Conservation (phyloP, 2,797 vertebrate species). For the Syngnathus acus region DNA sequence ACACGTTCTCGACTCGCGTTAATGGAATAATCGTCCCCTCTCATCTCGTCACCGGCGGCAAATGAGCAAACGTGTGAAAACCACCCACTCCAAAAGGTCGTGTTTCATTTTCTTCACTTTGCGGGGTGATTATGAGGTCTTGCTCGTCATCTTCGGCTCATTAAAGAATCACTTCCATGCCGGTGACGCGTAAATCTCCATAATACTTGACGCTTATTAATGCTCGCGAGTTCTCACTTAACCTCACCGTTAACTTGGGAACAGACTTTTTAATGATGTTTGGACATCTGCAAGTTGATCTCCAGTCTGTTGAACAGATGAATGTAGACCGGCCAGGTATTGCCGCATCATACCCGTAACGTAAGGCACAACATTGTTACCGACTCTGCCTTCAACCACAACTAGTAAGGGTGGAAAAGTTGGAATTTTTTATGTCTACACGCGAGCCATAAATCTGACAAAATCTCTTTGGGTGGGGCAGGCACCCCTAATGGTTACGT, state of each 20-base stretch:
- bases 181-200: background rate
- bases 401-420: too few relatives aligned
- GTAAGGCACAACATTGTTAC: background rate
- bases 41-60: slow-evolving; percentile 19
- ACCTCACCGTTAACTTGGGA: slow-evolving; percentile 3
- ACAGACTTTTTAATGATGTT: slow-evolving; percentile 2
- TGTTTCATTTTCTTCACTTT: slow-evolving; percentile 1
- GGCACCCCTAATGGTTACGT: too few relatives aligned
- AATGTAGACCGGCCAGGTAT: background rate
- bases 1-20: slow-evolving; percentile 12
- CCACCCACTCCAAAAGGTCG: background rate
- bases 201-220: background rate
- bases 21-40: slow-evolving; percentile 27
- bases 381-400: background rate
- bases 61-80: slow-evolving; percentile 19
- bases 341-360: background rate
- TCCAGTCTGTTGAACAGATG: background rate
- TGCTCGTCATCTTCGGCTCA: background rate
- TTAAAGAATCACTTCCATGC: background rate
- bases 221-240: background rate
- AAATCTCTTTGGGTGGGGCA: too few relatives aligned
- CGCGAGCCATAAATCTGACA: too few relatives aligned
- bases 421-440: too few relatives aligned
- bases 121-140: background rate
- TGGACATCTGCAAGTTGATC: background rate